Evolutionary conservation across 2,113 vertebrate genomes (phyloP).

Genomic region (Epinephelus fuscoguttatus): DNA sequence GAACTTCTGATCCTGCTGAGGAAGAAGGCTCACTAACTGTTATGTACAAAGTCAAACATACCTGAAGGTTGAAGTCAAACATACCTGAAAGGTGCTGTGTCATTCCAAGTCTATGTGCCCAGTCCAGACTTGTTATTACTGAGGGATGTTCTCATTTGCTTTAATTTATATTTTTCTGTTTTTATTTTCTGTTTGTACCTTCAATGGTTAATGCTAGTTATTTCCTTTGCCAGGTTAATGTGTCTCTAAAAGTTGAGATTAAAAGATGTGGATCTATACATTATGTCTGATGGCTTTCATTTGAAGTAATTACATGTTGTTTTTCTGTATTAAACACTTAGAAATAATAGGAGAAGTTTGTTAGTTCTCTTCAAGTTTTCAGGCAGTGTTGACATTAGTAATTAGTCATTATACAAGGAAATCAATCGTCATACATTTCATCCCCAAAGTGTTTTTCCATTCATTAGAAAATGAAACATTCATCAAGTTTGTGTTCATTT

Average conservation of each 20-base stretch:
- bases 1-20: constrained; percentile 14
- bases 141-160: background rate
- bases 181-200: constrained; percentile 18
- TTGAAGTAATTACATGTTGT: background rate
- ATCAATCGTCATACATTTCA: background rate
- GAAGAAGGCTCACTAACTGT: background rate
- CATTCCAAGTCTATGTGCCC: background rate
- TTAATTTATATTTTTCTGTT: constrained; percentile 38
- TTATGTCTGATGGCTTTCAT: constrained; percentile 19
- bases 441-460: background rate
- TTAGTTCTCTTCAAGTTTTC: background rate
- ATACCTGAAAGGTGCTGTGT: background rate
- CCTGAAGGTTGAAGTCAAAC: background rate
- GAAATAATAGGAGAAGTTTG: background rate
- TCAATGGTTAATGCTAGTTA: constrained; percentile 21
- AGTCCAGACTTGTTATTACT: constrained; percentile 6
- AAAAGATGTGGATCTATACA: constrained; percentile 40
- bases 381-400: background rate
- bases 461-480: background rate
- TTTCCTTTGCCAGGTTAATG: constrained; percentile 18
- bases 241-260: constrained; percentile 40
- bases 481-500: background rate
- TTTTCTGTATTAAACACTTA: background rate
- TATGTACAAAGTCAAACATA: constrained; percentile 25
- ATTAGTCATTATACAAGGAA: background rate